Percentiles rank a stretch among this genome's conserved stretches.
These are phyloP conservation scores for Pipistrellus pipistrellus DNA, from an alignment of 2,797 vertebrate genomes.

Conservation along the genomic window DNA sequence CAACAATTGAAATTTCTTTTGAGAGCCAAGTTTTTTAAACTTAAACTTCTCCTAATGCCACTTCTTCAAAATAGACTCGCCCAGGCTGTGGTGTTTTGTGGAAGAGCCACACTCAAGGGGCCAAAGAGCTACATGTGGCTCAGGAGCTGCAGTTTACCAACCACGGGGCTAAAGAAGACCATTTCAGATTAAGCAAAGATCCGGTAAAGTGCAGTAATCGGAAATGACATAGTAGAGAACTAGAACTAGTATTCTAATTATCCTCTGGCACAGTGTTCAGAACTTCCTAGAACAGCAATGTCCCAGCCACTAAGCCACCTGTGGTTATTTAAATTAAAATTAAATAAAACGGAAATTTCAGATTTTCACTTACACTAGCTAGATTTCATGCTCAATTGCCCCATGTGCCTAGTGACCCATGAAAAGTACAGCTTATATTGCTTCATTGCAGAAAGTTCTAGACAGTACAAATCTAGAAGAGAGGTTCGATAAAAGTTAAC, in stretches of 20 bases:
- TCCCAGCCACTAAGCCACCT: neutral
- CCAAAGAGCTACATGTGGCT: too few species aligned
- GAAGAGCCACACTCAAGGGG: too few species aligned
- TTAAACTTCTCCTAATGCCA: too few species aligned
- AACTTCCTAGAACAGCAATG: slow-evolving; percentile 1
- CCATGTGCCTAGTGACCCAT: neutral
- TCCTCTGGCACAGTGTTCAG: neutral
- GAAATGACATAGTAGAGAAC: slow-evolving; percentile 19
- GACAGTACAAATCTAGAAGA: neutral
- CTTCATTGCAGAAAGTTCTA: neutral
- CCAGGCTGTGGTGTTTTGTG: too few species aligned
- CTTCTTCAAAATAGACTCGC: too few species aligned
- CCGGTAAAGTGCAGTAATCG: neutral
- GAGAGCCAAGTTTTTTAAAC: too few species aligned
- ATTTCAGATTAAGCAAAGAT: neutral
- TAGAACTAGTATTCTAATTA: slow-evolving; percentile 7
- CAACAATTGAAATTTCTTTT: too few species aligned
- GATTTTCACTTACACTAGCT: neutral
- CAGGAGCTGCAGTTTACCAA: too few species aligned
- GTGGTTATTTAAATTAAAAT: slow-evolving; percentile 22
- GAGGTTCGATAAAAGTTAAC: neutral
- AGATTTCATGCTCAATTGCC: neutral
- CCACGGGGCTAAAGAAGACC: neutral
- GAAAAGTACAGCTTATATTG: neutral
- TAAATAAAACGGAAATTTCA: slow-evolving; percentile 18